Conservation (phyloP, 2,797 vertebrate species). For the Crypturellus tataupa region DNA sequence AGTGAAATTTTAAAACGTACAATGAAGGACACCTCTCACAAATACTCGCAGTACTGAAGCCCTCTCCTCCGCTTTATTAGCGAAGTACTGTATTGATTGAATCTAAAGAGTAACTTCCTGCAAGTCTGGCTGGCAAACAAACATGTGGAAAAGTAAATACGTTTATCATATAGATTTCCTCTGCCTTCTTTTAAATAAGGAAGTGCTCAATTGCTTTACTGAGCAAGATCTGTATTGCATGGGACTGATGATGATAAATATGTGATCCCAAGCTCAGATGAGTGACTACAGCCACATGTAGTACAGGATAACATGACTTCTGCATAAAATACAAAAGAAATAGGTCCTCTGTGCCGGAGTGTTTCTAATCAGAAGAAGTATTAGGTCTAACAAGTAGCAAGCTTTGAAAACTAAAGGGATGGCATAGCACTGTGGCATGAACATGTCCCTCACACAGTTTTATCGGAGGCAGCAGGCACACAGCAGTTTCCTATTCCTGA, state of each 20-base stretch:
- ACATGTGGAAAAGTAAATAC: conserved; percentile 56
- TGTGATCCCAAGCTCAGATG: neutral
- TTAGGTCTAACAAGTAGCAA: accelerated
- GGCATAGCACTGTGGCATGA: neutral
- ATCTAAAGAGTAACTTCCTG: conserved; percentile 46
- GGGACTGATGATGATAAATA: neutral
- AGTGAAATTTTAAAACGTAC: neutral
- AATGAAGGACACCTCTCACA: neutral
- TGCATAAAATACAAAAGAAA: neutral
- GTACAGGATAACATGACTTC: neutral
- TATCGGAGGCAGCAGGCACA: neutral
- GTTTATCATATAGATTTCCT: conserved; percentile 58
- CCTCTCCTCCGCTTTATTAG: neutral
- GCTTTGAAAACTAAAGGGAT: accelerated
- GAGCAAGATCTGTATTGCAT: neutral
- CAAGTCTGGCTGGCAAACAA: conserved; percentile 34
- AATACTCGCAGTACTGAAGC: accelerated
- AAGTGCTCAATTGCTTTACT: conserved; percentile 30
- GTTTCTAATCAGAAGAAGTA: neutral
- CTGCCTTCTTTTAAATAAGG: conserved; percentile 49
- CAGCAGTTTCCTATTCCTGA: neutral
- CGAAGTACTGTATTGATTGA: neutral
- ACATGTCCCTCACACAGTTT: accelerated
- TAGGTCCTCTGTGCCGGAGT: neutral
- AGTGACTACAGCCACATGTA: neutral